Evolutionary conservation across 2,888 invertebrate species (phyloP), one percentile per base, ranked within the genome.

Genomic region (Geotrupes spiniger): DNA sequence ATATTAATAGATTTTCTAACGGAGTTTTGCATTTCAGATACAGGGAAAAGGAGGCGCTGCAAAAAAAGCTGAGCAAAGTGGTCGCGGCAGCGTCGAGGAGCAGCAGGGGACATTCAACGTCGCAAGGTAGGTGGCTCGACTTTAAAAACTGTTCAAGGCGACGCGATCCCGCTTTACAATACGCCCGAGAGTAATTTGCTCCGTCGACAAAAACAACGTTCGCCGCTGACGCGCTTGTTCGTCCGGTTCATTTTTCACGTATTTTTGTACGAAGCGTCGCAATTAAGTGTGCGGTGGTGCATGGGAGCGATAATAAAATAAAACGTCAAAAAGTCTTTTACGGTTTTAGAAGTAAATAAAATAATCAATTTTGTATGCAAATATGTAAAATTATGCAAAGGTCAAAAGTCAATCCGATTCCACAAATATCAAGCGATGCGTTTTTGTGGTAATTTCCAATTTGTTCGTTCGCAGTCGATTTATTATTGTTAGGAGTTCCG

Each of bases 41-140:
- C 70, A 75, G 80, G 42, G 79, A 79, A 62, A 73, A 74, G 60
- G 69, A 71, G 59, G 69, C 71, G 29, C 58, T 74, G 51, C 78
- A 78, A 56, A 76, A 76, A 63, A 74, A 76, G 46, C 70, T 78
- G 57, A 74, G 74, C 72, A 74, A 63, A 60, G 66, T 68, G 44
- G 57, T 64, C 29, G 59, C 60, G 51, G 62, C 59, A 29, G 63
- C 63, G 31, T 56, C 62, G 26, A 57, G 51, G 46, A 54, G 58
- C 31, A 55, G 46, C 42, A 40, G 53, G 38, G 51, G 49, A 15
- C 53, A 53, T 48, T 57, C 56, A 17, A 57, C 47, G 21, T 57
- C 57, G 10, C 54, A 58, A 53, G 59, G 59, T 59, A 55, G 46
- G 59, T 52, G 39, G 38, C 29, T 40, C 36, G 10, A 12, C 16